Conservation (phyloP, 2,113 vertebrate genomes). For the Psettodes erumei region DNA sequence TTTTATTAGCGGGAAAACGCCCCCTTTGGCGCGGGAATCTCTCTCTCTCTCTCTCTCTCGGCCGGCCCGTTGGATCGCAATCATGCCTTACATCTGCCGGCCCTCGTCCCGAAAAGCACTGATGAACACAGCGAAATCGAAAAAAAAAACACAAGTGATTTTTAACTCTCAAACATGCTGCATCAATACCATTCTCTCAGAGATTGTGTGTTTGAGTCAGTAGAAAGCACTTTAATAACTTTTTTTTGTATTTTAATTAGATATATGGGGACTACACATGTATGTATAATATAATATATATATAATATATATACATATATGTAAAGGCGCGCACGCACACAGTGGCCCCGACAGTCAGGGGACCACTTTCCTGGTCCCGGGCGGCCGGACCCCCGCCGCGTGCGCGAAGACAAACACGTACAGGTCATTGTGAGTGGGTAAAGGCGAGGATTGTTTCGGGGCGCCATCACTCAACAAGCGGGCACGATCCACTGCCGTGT, state of each 20-base stretch:
- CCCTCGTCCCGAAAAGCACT: constrained; percentile 80
- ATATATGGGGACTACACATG: constrained; percentile 43
- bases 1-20: constrained; percentile 40
- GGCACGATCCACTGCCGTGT: constrained; percentile 55
- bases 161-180: constrained; percentile 81
- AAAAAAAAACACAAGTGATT: constrained; percentile 77
- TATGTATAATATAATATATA: constrained; percentile 32
- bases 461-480: constrained; percentile 54
- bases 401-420: too few relatives aligned
- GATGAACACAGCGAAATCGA: constrained; percentile 80
- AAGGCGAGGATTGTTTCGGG: constrained; percentile 60
- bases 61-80: constrained; percentile 73
- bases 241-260: constrained; percentile 72
- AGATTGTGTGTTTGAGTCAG: constrained; percentile 78
- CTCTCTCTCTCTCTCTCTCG: too few relatives aligned
- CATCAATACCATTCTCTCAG: constrained; percentile 77
- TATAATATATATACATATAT: constrained; percentile 32
- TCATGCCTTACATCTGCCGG: constrained; percentile 81
- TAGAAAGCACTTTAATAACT: constrained; percentile 81
- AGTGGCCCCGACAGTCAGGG: too few relatives aligned
- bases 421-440: constrained; percentile 64
- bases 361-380: too few relatives aligned
- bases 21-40: too few relatives aligned
- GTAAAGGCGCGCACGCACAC: too few relatives aligned
- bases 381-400: too few relatives aligned